Conservation (phyloP, 2,797 vertebrate species). For the Microtus agrestis region DNA sequence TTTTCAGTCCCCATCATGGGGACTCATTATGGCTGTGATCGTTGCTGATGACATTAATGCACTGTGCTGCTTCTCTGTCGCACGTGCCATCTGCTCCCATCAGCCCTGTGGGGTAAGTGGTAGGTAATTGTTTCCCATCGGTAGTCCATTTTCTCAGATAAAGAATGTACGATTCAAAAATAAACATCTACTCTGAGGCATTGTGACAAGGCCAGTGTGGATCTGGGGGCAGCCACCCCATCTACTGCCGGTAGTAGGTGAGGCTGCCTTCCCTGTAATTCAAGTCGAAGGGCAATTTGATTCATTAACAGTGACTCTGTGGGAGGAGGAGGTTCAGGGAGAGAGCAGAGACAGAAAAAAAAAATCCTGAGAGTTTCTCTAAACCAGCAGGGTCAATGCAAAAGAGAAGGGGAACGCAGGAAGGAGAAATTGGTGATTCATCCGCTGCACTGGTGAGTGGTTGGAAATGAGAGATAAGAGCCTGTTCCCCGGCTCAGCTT, state of each 20-base stretch:
- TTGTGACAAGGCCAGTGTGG: conserved; percentile 54
- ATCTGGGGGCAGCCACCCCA: conserved; percentile 75
- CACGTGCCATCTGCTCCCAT: conserved; percentile 83
- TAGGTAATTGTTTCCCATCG: conserved; percentile 84
- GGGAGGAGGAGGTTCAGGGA: conserved; percentile 65
- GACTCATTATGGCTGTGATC: conserved; percentile 83
- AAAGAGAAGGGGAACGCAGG: conserved; percentile 64
- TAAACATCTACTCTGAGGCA: conserved; percentile 78
- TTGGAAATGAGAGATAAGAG: conserved; percentile 76
- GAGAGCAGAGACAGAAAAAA: conserved; percentile 62
- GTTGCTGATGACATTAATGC: conserved; percentile 84
- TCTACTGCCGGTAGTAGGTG: conserved; percentile 66
- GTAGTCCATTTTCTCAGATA: conserved; percentile 83
- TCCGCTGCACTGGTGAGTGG: conserved; percentile 57
- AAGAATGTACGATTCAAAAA: conserved; percentile 81
- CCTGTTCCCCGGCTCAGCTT: conserved; percentile 54
- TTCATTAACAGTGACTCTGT: conserved; percentile 77
- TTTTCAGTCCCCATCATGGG: conserved; percentile 73
- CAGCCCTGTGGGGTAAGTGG: conserved; percentile 83
- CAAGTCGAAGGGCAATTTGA: conserved; percentile 81
- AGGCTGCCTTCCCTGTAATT: conserved; percentile 68
- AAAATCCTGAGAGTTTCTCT: conserved; percentile 56
- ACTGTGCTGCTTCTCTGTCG: conserved; percentile 69
- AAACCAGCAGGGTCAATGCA: conserved; percentile 70
- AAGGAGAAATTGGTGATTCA: conserved; percentile 66